These are phyloP conservation scores for Latrodectus geometricus DNA, from an alignment of 1,140 invertebrate species.

Conservation along the genomic window DNA sequence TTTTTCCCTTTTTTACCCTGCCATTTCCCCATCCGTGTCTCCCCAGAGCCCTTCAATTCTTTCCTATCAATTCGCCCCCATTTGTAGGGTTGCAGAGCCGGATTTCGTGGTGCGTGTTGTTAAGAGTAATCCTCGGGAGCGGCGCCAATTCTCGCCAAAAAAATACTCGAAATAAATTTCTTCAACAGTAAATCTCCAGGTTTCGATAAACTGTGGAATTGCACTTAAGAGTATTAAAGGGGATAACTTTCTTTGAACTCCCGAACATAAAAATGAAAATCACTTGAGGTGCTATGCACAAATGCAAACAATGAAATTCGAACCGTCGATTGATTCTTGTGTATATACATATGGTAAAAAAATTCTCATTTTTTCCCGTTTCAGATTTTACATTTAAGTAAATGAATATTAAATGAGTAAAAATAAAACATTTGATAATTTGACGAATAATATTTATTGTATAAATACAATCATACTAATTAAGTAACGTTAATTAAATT, in stretches of 20 bases:
- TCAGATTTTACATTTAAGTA: too few relatives aligned
- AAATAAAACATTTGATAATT: too few relatives aligned
- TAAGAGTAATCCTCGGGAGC: conserved; percentile 27
- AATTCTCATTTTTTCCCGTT: too few relatives aligned
- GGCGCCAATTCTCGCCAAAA: conserved; percentile 35
- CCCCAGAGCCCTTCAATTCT: conserved; percentile 61
- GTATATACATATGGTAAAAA: too few relatives aligned
- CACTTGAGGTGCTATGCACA: too few relatives aligned
- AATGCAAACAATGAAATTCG: too few relatives aligned
- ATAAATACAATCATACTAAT: too few relatives aligned
- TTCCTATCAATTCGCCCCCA: conserved; percentile 62
- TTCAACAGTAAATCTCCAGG: background rate
- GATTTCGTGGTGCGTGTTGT: conserved; percentile 39
- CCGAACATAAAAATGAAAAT: too few relatives aligned
- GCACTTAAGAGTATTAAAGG: background rate
- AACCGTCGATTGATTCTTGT: too few relatives aligned
- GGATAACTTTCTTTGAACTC: background rate
- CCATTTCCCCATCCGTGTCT: conserved; percentile 61
- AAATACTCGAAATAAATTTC: background rate
- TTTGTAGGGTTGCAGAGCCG: conserved; percentile 46
- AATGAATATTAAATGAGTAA: too few relatives aligned
- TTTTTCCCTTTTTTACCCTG: conserved; percentile 59
- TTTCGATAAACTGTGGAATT: background rate
- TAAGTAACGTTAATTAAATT: too few relatives aligned
- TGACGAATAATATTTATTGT: too few relatives aligned